Percentiles rank a stretch among this genome's conserved stretches.
Evolutionary conservation across 2,888 invertebrate species (phyloP).

Genomic region (Omphaloscelis lunosa): DNA sequence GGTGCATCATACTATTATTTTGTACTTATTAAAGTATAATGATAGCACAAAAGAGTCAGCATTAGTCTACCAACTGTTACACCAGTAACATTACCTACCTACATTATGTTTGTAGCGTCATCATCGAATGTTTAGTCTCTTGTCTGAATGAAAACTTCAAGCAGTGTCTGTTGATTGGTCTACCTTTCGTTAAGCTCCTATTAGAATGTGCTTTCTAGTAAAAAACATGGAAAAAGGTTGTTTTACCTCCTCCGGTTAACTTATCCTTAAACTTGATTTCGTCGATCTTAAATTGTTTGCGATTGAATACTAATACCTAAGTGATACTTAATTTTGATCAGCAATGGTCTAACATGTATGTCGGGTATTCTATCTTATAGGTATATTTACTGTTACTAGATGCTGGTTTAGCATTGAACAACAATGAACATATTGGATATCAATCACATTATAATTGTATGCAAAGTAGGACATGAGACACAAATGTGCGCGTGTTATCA

Average conservation of each 20-base stretch:
- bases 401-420: conserved; percentile 1
- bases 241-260: neutral
- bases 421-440: conserved; percentile 26
- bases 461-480: conserved; percentile 38
- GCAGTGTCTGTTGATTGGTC: neutral
- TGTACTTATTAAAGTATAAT: conserved; percentile 28
- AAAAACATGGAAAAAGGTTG: too few relatives aligned
- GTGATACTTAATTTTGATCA: neutral
- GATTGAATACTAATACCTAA: too few relatives aligned
- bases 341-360: neutral
- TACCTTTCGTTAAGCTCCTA: neutral
- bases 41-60: conserved; percentile 14
- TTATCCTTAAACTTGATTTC: conserved; percentile 1
- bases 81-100: neutral
- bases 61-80: neutral
- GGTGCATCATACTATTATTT: conserved; percentile 26
- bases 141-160: neutral
- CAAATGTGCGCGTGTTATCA: conserved; percentile 43
- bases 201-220: conserved; percentile 3
- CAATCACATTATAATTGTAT: conserved; percentile 6
- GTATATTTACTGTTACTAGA: neutral
- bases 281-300: too few relatives aligned
- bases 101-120: neutral
- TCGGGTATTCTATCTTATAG: conserved; percentile 1
- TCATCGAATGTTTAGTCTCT: neutral